These are phyloP conservation scores for Luscinia luscinia DNA, from an alignment of 2,797 vertebrate species.

Conservation along the genomic window DNA sequence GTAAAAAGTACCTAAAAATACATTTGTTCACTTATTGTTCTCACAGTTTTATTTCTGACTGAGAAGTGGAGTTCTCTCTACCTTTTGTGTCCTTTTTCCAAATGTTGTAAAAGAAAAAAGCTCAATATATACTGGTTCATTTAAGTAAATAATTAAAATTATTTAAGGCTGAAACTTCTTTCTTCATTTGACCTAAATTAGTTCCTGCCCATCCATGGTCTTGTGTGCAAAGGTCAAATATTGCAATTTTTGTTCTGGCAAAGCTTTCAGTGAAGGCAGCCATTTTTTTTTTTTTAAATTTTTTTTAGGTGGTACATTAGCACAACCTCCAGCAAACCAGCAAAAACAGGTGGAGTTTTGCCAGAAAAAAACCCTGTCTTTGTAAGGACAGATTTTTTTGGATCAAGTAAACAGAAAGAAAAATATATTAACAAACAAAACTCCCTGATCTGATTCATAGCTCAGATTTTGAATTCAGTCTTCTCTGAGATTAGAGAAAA, in stretches of 20 bases:
- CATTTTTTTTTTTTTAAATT: neutral
- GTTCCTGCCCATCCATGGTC: neutral
- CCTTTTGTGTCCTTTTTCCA: neutral
- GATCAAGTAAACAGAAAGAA: neutral
- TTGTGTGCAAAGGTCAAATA: neutral
- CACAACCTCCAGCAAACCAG: slow-evolving; percentile 28
- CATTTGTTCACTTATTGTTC: neutral
- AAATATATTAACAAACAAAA: neutral
- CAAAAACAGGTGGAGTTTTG: neutral
- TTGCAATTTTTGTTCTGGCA: neutral
- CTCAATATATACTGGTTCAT: neutral
- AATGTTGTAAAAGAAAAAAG: neutral
- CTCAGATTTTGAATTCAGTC: neutral
- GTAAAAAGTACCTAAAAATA: neutral
- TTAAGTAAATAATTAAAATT: neutral
- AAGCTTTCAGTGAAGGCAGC: neutral
- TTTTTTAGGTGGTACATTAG: neutral
- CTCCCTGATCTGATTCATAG: neutral
- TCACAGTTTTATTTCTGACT: neutral
- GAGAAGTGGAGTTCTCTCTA: neutral
- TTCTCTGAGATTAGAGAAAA: slow-evolving; percentile 25
- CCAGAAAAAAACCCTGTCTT: neutral
- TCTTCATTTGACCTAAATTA: neutral
- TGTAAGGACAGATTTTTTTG: slow-evolving; percentile 5
- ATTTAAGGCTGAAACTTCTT: neutral